These are phyloP conservation scores for Lontra canadensis DNA, from an alignment of 2,113 vertebrate genomes.

Conservation along the genomic window DNA sequence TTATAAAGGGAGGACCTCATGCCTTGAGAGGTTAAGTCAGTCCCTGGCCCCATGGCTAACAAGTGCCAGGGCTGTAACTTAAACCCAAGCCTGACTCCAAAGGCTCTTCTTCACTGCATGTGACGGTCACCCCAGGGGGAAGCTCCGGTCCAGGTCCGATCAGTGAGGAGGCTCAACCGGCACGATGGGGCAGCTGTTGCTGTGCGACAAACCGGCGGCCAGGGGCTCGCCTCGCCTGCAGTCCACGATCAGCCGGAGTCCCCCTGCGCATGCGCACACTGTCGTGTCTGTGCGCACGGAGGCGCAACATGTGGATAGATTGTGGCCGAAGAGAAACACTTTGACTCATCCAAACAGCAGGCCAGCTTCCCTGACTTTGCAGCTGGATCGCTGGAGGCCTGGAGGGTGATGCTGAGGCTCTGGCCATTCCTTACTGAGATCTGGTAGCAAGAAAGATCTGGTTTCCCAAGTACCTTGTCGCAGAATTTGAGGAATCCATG, in stretches of 20 bases:
- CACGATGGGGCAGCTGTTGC: background rate
- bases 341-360: background rate
- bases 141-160: background rate
- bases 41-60: background rate
- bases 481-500: background rate
- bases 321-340: background rate
- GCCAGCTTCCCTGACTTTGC: background rate
- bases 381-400: background rate
- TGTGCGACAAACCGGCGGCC: background rate
- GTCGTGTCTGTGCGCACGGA: accelerated
- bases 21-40: background rate
- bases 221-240: background rate
- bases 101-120: background rate
- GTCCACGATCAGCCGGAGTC: background rate
- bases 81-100: background rate
- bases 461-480: background rate
- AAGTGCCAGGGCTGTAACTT: background rate
- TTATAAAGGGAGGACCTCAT: background rate
- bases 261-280: background rate
- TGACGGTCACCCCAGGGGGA: background rate
- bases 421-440: too few species aligned
- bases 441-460: background rate
- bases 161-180: accelerated
- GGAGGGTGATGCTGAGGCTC: background rate
- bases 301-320: background rate